Evolutionary conservation across 2,797 vertebrate species (phyloP), one percentile per base, ranked within the genome.

Genomic region (Lerista edwardsae): DNA sequence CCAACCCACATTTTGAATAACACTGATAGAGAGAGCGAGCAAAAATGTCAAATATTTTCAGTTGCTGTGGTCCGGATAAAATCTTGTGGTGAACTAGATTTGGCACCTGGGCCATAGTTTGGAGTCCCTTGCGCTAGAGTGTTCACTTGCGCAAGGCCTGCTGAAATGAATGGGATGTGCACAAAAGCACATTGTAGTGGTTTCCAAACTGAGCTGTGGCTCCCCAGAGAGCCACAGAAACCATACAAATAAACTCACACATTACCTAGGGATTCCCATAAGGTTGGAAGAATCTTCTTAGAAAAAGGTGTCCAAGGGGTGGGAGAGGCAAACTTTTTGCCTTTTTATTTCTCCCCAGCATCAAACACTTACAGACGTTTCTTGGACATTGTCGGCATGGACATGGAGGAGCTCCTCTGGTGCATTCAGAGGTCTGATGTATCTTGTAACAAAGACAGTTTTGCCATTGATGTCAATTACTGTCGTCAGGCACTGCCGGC

Each of bases 401-500:
- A 91, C 93, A 2, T 96, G 95, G 51, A 99, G 96, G 34, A 99
- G 94, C 93, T 99, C 98, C 93, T 96, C 95, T 0, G 99, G 98
- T 5, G 98, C 98, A 83, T 96, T 97, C 75, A 99, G 95, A 1
- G 98, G 95, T 83, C 94, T 97, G 87, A 99, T 96, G 29, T 97
- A 99, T 62, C 98, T 97, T 0, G 98, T 99, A 91, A 98, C 91
- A 89, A 99, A 98, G 75, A 99, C 96, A 0, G 97, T 97, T 94
- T 98, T 99, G n/a, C 98, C 99, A 1, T 91, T 98, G 80, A 99
- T 96, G 94, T 99, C 97, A 27, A 97, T 97, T 71, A 98, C 97
- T 0, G 97, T 98, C 76, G 97, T 97, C 31, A 97, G 88, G 94
- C 98, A 99, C 8, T 96, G 97, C 2, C 98, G 97, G 75, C 88